Percentiles rank a stretch among this genome's conserved stretches.
phyloP scores from a whole-genome alignment of 30 jellyfish, hydroid and myxozoan genomes.

The Rhopilema esculentum region DNA sequence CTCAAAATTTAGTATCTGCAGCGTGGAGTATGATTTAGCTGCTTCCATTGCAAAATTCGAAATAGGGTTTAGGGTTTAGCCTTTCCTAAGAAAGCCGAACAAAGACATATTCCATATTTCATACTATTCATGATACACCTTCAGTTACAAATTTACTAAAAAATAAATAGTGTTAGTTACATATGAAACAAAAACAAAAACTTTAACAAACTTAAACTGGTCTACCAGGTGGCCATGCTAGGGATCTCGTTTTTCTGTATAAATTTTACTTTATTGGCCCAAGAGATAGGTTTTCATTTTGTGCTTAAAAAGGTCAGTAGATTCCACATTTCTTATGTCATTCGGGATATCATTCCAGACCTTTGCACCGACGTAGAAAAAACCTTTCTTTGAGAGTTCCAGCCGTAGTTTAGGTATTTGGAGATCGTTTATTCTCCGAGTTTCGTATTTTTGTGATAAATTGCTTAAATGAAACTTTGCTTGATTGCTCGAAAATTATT shows the following conservation, averaged over 20 bases:
- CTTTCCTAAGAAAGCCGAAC: too few species aligned
- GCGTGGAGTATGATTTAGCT: too few species aligned
- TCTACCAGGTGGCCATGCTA: slow-evolving; percentile 33
- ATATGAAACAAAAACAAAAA: background rate
- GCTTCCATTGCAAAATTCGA: too few species aligned
- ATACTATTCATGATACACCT: background rate
- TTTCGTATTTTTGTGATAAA: slow-evolving; percentile 26
- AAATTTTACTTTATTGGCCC: slow-evolving; percentile 28
- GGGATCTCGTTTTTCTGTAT: background rate
- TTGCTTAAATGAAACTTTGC: too few species aligned
- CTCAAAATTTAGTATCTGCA: too few species aligned
- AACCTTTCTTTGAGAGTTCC: slow-evolving; percentile 21
- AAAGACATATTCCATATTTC: too few species aligned
- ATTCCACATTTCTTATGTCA: slow-evolving; percentile 31
- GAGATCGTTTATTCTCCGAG: slow-evolving; percentile 46
- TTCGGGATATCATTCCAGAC: slow-evolving; percentile 54
- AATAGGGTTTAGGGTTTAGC: too few species aligned
- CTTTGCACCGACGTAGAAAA: slow-evolving; percentile 39
- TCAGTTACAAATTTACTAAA: background rate
- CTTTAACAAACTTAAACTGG: background rate
- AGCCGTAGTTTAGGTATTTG: slow-evolving; percentile 38
- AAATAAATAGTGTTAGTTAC: background rate
- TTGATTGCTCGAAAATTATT: too few species aligned
- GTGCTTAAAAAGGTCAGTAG: background rate
- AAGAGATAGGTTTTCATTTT: slow-evolving; percentile 18